Evolutionary conservation across 1,140 invertebrate species (phyloP).

Genomic region (Hetaerina americana): DNA sequence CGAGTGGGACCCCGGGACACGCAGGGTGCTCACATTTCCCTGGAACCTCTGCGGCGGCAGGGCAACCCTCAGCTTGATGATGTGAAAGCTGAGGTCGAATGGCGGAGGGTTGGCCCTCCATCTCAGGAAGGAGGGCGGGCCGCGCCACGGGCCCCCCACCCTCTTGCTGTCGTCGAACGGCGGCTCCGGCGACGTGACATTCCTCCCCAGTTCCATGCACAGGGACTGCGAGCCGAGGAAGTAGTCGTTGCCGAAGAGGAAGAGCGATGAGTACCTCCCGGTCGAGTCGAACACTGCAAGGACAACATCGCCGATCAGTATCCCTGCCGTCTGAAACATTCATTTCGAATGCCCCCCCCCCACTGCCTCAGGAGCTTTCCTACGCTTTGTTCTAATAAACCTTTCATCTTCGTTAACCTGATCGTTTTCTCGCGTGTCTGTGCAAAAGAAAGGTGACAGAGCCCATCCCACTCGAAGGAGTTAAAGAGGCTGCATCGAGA

Average conservation of each 20-base stretch:
- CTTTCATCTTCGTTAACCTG: too few species aligned
- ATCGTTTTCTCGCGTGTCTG: too few species aligned
- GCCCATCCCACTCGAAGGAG: too few species aligned
- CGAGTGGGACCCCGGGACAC: too few species aligned
- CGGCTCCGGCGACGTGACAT: background rate
- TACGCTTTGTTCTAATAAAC: too few species aligned
- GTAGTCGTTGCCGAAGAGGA: constrained; percentile 69
- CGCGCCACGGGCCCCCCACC: background rate
- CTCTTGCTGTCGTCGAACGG: background rate
- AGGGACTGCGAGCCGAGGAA: constrained; percentile 61
- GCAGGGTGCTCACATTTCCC: background rate
- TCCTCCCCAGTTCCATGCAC: constrained; percentile 39
- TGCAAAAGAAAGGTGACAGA: too few species aligned
- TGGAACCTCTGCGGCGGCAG: constrained; percentile 19
- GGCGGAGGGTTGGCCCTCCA: constrained; percentile 31
- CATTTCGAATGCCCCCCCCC: too few species aligned
- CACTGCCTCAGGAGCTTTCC: too few species aligned
- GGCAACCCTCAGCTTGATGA: constrained; percentile 47
- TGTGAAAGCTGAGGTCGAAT: constrained; percentile 45
- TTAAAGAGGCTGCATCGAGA: too few species aligned
- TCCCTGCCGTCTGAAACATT: too few species aligned
- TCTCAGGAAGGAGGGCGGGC: background rate
- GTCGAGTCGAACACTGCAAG: constrained; percentile 67
- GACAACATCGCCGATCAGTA: too few species aligned
- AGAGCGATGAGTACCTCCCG: constrained; percentile 63